Percentiles rank a stretch among this genome's conserved stretches.
phyloP scores from a whole-genome alignment of 2,113 vertebrate species.

The Zootoca vivipara region DNA sequence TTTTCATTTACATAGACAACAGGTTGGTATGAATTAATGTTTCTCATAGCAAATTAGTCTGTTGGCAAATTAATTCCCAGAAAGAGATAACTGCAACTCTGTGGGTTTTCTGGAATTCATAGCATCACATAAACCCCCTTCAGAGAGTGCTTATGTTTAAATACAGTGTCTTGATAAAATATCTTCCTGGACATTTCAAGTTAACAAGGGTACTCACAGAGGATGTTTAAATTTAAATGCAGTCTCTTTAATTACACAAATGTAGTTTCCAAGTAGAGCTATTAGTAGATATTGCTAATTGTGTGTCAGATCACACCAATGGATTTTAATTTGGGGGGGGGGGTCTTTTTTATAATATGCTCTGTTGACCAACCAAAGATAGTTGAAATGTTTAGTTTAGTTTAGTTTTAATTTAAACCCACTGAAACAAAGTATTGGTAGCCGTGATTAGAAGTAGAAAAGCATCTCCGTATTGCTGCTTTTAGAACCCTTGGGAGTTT shows the following conservation, averaged over 20 bases:
- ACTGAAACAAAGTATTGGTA: background rate
- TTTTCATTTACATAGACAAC: background rate
- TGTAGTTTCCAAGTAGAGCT: background rate
- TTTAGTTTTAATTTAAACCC: no score
- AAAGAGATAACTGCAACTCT: background rate
- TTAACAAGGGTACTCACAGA: background rate
- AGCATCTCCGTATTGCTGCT: background rate
- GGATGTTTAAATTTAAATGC: background rate
- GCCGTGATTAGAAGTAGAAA: background rate
- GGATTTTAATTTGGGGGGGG: background rate
- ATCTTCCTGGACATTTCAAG: background rate
- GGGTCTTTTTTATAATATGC: background rate
- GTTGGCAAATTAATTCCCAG: background rate
- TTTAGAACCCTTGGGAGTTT: background rate
- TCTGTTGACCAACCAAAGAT: background rate
- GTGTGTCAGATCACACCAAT: background rate
- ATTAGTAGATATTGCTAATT: background rate
- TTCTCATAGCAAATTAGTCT: conserved; percentile 1
- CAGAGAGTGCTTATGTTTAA: background rate
- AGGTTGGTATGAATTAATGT: background rate
- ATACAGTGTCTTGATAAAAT: background rate
- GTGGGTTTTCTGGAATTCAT: background rate
- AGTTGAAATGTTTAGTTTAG: background rate
- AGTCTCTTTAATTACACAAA: background rate
- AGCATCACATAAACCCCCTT: background rate